Evolutionary conservation across 2,113 vertebrate species (phyloP).

Genomic region (Maccullochella peelii): DNA sequence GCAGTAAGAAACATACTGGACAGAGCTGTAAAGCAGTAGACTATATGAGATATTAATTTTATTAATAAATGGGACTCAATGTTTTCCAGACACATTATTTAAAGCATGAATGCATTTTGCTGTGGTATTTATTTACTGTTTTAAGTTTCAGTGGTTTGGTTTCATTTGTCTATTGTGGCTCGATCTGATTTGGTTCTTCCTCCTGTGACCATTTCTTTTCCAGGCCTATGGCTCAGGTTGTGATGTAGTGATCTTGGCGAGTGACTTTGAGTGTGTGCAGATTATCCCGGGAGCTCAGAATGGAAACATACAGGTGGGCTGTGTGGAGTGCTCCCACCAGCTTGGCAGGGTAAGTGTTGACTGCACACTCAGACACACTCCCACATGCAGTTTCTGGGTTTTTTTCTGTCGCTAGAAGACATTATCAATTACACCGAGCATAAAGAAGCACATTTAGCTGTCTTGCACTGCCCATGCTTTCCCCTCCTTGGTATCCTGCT

Average conservation of each 20-base stretch:
- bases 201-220: conserved; percentile 44
- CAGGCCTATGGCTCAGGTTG: conserved; percentile 99
- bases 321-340: conserved; percentile 96
- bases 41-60: not conserved
- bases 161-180: not conserved
- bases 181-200: not conserved
- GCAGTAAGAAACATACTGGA: not conserved
- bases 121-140: not conserved
- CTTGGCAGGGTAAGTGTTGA: conserved; percentile 93
- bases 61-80: not conserved
- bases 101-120: not conserved
- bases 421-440: conserved; percentile 12
- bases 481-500: conserved; percentile 16
- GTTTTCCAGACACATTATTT: not conserved
- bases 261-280: conserved; percentile 98
- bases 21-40: not conserved
- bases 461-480: conserved; percentile 21
- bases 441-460: conserved; percentile 26
- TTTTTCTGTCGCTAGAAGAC: conserved; percentile 16
- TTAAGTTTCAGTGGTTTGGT: not conserved
- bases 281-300: conserved; percentile 99
- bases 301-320: conserved; percentile 99
- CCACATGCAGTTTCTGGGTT: conserved; percentile 21
- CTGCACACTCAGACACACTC: conserved; percentile 38
- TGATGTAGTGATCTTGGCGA: conserved; percentile 96